These are phyloP conservation scores for Matsumyia berberina DNA, from an alignment of 2,888 invertebrate species.

Conservation along the genomic window DNA sequence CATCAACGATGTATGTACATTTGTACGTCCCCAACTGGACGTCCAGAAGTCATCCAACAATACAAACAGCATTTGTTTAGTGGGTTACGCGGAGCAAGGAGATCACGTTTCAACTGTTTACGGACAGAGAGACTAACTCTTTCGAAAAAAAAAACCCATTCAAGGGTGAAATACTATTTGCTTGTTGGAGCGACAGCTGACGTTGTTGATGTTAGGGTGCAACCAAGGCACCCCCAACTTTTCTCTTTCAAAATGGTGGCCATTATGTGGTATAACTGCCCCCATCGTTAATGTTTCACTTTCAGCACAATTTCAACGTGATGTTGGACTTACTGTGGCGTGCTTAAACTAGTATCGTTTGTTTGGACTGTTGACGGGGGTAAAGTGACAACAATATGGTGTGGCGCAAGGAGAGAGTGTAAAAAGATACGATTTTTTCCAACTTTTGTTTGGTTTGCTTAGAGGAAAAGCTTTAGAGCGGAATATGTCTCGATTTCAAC, in stretches of 20 bases:
- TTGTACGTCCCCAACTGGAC: slow-evolving; percentile 33
- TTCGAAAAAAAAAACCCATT: slow-evolving; percentile 27
- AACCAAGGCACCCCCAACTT: slow-evolving; percentile 19
- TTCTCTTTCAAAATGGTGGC: background rate
- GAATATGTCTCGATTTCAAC: slow-evolving; percentile 55
- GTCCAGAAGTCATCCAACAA: slow-evolving; percentile 27
- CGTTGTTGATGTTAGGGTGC: slow-evolving; percentile 37
- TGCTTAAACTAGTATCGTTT: background rate
- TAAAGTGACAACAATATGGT: slow-evolving; percentile 5
- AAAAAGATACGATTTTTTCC: slow-evolving; percentile 26
- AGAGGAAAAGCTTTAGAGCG: slow-evolving; percentile 20
- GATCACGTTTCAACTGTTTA: slow-evolving; percentile 58
- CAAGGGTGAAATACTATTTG: slow-evolving; percentile 32
- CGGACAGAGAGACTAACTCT: background rate
- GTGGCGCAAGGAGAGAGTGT: slow-evolving; percentile 6
- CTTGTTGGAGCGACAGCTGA: slow-evolving; percentile 36
- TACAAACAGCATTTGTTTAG: slow-evolving; percentile 29
- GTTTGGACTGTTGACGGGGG: background rate
- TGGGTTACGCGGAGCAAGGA: slow-evolving; percentile 55
- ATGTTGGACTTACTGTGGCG: slow-evolving; percentile 17
- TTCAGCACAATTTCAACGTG: slow-evolving; percentile 48
- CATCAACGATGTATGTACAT: too few relatives aligned
- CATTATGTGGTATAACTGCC: slow-evolving; percentile 28
- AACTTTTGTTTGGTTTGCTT: slow-evolving; percentile 15
- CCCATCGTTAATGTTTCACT: slow-evolving; percentile 32